Evolutionary conservation across 53 echinoderm and acorn worm species (phyloP).

Genomic region (Hippasteria phrygiana): DNA sequence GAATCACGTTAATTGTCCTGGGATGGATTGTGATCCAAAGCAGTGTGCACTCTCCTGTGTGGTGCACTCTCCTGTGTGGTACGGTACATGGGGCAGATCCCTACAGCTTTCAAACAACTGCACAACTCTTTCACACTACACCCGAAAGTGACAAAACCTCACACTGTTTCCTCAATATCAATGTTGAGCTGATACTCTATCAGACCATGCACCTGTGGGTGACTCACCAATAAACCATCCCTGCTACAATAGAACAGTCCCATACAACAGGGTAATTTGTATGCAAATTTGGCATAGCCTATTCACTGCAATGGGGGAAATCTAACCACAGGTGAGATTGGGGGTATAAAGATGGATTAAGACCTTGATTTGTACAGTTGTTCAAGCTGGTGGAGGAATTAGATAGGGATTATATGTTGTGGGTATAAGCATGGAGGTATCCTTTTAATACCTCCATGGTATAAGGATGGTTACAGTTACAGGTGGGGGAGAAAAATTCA

Average conservation of each 20-base stretch:
- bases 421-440: conserved; percentile 13
- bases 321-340: not conserved
- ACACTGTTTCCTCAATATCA: conserved; percentile 20
- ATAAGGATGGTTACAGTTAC: no score
- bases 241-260: conserved; percentile 40
- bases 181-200: conserved; percentile 13
- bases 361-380: conserved; percentile 57
- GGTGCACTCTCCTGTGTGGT: no score
- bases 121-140: conserved; percentile 3
- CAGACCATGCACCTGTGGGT: conserved; percentile 35
- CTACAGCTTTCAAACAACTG: not conserved
- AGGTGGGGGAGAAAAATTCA: not conserved
- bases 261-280: not conserved
- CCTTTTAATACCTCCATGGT: no score
- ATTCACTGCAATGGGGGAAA: conserved; percentile 22
- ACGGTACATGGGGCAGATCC: no score
- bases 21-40: no score
- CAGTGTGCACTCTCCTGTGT: no score
- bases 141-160: conserved; percentile 8
- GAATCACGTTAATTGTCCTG: no score
- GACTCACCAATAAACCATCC: conserved; percentile 36
- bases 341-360: conserved; percentile 5
- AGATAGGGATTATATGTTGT: conserved; percentile 26
- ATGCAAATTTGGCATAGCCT: conserved; percentile 40
- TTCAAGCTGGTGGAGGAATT: conserved; percentile 29